Evolutionary conservation across 2,888 invertebrate species (phyloP), one percentile per base, ranked within the genome.

Genomic region (Melikaiella ostensackeni): DNA sequence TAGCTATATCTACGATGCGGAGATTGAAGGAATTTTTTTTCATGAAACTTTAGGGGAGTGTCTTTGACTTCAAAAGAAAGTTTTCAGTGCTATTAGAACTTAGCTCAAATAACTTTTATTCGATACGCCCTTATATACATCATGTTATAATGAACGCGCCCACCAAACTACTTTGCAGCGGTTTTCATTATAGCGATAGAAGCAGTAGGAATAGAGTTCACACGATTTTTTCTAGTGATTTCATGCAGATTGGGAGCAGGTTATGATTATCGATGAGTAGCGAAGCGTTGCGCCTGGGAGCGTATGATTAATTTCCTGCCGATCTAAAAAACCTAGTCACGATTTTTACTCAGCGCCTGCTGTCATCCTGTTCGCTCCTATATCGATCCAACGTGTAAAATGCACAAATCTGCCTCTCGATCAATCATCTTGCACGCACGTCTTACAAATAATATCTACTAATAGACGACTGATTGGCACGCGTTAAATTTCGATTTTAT

Each of bases 271-370:
- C 79, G 76, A 79, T 78, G 64, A 79, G 63, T 77, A 62, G 75
- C 78, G 77, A 77, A 81, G 75, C 79, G 77, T 79, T 70, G 70
- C 64, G 66, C 77, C 76, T 79, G 81, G 82, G 81, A 85, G 87
- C 88, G 89, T 88, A 89, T 91, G 91, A 91, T 91, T 91, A 91
- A 91, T 90, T 90, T 90, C 88, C 89, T 87, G 89, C 85, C 87
- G 85, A 86, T 88, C 85, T 81, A 88, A 89, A 89, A 86, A 80
- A 80, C 88, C 85, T 84, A 88, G 90, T 91, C 91, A 91, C 85
- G 90, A 84, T 88, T 89, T 90, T 89, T 89, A 89, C 88, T 89
- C 87, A 86, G 84, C 86, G 84, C 79, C 83, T 82, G 82, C 83
- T 84, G 83, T 82, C 81, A 78, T 84, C 78, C 79, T 81, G 75